phyloP scores from a whole-genome alignment of 2,888 invertebrate species.

The Eupithecia vulgata region DNA sequence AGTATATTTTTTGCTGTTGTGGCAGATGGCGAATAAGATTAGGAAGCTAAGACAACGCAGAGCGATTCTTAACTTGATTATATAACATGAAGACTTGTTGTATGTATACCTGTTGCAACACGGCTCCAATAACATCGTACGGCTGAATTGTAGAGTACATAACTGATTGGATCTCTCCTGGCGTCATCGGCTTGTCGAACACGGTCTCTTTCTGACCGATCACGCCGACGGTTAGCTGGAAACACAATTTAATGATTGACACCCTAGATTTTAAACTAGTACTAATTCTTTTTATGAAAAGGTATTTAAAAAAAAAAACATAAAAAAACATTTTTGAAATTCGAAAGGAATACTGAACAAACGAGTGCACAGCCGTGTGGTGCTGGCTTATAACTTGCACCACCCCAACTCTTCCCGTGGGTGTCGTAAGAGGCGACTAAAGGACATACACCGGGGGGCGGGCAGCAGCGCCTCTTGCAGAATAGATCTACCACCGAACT shows the following conservation, averaged over 20 bases:
- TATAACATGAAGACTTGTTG: neutral
- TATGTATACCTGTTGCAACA: slow-evolving; percentile 91
- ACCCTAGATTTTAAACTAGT: neutral
- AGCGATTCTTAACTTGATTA: neutral
- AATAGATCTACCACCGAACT: too few relatives aligned
- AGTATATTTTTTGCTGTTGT: too few relatives aligned
- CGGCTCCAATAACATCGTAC: slow-evolving; percentile 95
- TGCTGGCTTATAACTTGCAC: too few relatives aligned
- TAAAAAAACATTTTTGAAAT: too few relatives aligned
- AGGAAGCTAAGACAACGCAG: neutral
- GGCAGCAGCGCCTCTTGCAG: too few relatives aligned
- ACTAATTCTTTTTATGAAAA: too few relatives aligned
- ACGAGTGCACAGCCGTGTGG: too few relatives aligned
- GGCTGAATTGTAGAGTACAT: slow-evolving; percentile 96
- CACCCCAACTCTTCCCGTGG: too few relatives aligned
- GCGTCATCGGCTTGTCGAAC: slow-evolving; percentile 99
- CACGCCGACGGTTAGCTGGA: slow-evolving; percentile 94
- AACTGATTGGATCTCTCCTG: slow-evolving; percentile 96
- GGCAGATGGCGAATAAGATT: neutral
- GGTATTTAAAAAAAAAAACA: too few relatives aligned
- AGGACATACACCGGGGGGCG: too few relatives aligned
- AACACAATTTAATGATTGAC: neutral
- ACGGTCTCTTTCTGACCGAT: slow-evolving; percentile 97
- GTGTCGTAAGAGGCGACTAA: too few relatives aligned
- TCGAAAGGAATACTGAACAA: too few relatives aligned